Evolutionary conservation across 2,888 invertebrate genomes (phyloP).

Genomic region (Diplazon laetatorius): DNA sequence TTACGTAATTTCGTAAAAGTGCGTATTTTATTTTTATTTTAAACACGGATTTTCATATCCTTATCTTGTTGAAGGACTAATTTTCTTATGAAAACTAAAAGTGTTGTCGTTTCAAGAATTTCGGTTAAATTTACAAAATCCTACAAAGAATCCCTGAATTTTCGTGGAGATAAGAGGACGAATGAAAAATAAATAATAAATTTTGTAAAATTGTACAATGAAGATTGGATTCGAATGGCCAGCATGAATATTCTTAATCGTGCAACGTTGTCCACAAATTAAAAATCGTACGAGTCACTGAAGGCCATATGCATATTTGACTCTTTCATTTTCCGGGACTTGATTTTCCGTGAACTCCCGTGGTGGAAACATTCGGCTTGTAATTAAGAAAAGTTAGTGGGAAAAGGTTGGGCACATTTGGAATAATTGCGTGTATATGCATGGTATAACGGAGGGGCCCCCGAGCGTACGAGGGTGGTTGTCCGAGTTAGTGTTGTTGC

Average conservation of each 20-base stretch:
- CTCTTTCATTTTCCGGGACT: conserved; percentile 2
- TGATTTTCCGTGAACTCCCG: conserved; percentile 5
- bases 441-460: conserved; percentile 11
- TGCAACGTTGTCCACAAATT: neutral
- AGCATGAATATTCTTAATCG: too few species aligned
- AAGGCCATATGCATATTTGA: neutral
- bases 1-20: neutral
- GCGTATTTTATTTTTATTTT: neutral
- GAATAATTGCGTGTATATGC: conserved; percentile 45
- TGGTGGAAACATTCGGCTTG: conserved; percentile 15
- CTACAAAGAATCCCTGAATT: too few species aligned
- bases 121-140: too few species aligned
- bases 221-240: too few species aligned
- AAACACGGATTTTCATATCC: neutral
- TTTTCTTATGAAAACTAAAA: too few species aligned
- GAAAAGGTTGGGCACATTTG: conserved; percentile 31
- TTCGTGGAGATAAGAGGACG: too few species aligned
- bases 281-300: neutral
- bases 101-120: neutral
- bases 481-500: conserved; percentile 47
- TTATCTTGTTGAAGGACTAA: too few species aligned
- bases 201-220: too few species aligned
- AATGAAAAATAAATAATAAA: too few species aligned
- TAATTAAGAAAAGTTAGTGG: conserved; percentile 28
- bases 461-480: conserved; percentile 34